Evolutionary conservation across 2,888 invertebrate species (phyloP).

Genomic region (Rapana venosa): DNA sequence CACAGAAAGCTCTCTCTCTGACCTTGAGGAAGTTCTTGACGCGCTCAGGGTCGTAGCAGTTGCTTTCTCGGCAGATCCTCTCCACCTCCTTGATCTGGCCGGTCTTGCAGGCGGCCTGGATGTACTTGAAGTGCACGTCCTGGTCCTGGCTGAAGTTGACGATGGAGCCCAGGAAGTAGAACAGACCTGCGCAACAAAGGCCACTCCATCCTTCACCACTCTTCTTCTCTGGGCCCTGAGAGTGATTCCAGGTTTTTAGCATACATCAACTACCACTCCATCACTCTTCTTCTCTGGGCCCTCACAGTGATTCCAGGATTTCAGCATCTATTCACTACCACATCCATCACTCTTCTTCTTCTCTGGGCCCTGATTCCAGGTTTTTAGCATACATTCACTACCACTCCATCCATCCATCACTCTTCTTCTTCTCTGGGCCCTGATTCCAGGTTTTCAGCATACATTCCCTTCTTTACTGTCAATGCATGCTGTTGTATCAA

Average conservation of each 20-base stretch:
- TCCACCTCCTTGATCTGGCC: constrained; percentile 99
- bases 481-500: too few species aligned
- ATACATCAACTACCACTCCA: not conserved
- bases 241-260: too few species aligned
- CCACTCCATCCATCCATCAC: not conserved
- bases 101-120: constrained; percentile 99
- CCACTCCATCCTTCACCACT: not conserved
- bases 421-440: too few species aligned
- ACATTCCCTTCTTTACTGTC: too few species aligned
- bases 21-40: constrained; percentile 98
- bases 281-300: too few species aligned
- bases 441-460: too few species aligned
- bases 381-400: too few species aligned
- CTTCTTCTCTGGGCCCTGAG: too few species aligned
- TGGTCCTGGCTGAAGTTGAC: constrained; percentile 99
- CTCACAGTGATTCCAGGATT: too few species aligned
- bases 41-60: constrained; percentile 98
- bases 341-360: too few species aligned
- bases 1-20: not conserved
- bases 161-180: constrained; percentile 99
- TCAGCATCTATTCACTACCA: too few species aligned
- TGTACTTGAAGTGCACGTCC: constrained; percentile 99
- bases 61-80: constrained; percentile 96
- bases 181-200: constrained; percentile 84
- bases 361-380: too few species aligned